Conservation (phyloP, 2,888 invertebrate genomes). For the Kuschelorhynchus macadamiae region DNA sequence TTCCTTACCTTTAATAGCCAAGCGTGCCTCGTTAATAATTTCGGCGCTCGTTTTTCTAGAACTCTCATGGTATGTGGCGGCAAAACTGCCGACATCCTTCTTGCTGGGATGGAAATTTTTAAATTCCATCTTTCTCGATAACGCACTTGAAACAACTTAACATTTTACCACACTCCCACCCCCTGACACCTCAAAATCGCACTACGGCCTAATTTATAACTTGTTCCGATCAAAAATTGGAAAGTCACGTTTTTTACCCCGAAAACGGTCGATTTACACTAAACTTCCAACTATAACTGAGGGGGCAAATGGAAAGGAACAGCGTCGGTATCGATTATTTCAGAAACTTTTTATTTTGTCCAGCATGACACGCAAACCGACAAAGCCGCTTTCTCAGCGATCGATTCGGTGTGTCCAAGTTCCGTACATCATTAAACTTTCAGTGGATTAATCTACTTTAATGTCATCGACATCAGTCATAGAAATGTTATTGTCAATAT, state of each 20-base stretch:
- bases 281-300: conserved; percentile 19
- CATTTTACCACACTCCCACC: conserved; percentile 10
- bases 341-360: conserved; percentile 27
- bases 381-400: conserved; percentile 12
- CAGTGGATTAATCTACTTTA: conserved; percentile 11
- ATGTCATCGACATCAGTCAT: conserved; percentile 29
- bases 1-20: conserved; percentile 69
- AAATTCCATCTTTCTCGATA: conserved; percentile 35
- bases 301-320: conserved; percentile 16
- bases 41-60: conserved; percentile 82
- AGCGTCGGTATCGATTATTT: conserved; percentile 44
- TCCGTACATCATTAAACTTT: conserved; percentile 15
- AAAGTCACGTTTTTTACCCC: no score
- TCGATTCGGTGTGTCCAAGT: conserved; percentile 29
- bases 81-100: conserved; percentile 27
- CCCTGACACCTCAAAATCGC: conserved; percentile 1
- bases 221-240: no score
- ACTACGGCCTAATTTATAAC: neutral
- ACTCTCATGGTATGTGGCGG: conserved; percentile 23
- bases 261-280: neutral
- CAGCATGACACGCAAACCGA: conserved; percentile 42
- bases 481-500: conserved; percentile 26
- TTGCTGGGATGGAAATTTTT: conserved; percentile 28
- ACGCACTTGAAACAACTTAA: conserved; percentile 12
- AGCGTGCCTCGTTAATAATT: conserved; percentile 84